A percentile compares a stretch with the other conserved stretches of the same genome.
Conservation (phyloP, 35 echinoderm and acorn worm genomes). For the Apostichopus californicus region DNA sequence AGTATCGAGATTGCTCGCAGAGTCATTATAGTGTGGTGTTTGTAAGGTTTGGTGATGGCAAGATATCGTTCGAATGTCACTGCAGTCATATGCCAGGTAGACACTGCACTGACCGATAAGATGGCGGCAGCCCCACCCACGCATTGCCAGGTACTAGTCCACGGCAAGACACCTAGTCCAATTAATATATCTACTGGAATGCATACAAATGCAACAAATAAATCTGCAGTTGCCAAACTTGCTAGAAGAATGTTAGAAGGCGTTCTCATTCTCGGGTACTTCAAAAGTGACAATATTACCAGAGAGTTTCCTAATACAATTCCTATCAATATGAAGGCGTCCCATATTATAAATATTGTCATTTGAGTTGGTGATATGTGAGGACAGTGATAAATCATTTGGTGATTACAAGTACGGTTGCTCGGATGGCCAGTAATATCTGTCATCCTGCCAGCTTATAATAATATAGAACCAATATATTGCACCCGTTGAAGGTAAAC, state of each 20-base stretch:
- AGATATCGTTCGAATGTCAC: background rate
- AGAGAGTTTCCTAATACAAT: background rate
- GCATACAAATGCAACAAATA: constrained; percentile 1
- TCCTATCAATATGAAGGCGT: background rate
- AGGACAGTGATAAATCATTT: background rate
- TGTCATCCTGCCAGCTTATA: background rate
- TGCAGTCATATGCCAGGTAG: constrained; percentile 3
- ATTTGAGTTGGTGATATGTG: background rate
- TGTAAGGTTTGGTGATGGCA: constrained; percentile 7
- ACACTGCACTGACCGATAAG: background rate
- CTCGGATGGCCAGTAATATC: background rate
- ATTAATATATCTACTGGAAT: background rate
- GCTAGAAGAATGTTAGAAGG: background rate
- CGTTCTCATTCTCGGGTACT: constrained; percentile 1
- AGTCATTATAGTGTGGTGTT: background rate
- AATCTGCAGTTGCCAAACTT: constrained; percentile 1
- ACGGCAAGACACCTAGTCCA: background rate
- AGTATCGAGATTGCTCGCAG: background rate
- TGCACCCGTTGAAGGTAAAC: background rate
- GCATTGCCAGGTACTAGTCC: background rate
- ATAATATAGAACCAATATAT: background rate
- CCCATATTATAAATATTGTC: constrained; percentile 11
- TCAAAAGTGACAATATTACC: background rate
- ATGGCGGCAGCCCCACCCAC: background rate
- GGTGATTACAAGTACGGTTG: constrained; percentile 1